Evolutionary conservation across 2,888 invertebrate species (phyloP), one percentile per base, ranked within the genome.

Genomic region (Steinernema hermaphroditum): DNA sequence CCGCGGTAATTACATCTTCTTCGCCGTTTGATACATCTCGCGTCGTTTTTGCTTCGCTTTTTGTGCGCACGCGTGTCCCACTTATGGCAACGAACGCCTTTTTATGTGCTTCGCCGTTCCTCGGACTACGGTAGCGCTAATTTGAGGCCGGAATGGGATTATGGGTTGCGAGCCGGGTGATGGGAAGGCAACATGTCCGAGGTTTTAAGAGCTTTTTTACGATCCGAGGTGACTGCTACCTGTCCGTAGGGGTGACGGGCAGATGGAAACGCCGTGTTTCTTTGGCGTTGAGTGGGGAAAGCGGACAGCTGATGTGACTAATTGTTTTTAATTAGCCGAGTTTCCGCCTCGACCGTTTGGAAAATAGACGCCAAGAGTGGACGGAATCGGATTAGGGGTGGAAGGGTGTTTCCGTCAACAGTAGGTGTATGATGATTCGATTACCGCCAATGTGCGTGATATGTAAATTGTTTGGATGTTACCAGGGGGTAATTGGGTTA

Each of bases 1-100:
- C 32, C 62, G 62, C 32, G 62, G 62, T 62, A 62, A 62, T 62
- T 62, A 62, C 62, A 62, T 62, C 62, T 29, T 62, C 34, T 27
- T 29, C 16, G 29, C 62, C 32, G 62, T 16, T 62, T 62, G 62
- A 62, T 62, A 62, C 62, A 62, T 34, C 22, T 62, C 62, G 62
- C 62, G 62, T 16, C 16, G 62, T 62, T 62, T 62, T 62, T 62
- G 12, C 62, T 2, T 16, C 32, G 62, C 62, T 62, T 62, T 62
- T 62, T 62, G 16, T 16, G 34, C 62, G 62, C 62, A 62, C 62
- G 32, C 62, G 32, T 62, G 62, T 62, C 62, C 62, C 62, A 62
- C 62, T 62, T 62, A 62, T 62, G 62, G 62, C 62, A n/a, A 2
- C 62, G 62, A 32, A 32, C 32, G 32, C 34, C 62, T 62, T 62